Percentiles rank a stretch among this genome's conserved stretches.
phyloP scores from a whole-genome alignment of 2,797 vertebrate species.

The Ispidina picta region DNA sequence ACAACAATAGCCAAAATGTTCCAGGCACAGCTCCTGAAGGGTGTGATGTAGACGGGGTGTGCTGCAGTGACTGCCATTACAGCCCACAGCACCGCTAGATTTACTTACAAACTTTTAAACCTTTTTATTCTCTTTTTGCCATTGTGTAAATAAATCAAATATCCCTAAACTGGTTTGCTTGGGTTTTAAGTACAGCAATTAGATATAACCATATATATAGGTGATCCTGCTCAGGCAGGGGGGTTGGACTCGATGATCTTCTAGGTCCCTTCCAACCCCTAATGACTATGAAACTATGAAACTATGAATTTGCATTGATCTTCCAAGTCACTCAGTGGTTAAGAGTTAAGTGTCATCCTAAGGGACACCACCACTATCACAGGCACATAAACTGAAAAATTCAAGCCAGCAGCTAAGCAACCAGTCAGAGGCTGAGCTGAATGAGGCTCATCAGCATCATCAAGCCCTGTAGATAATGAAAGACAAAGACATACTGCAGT shows the following conservation, averaged over 20 bases:
- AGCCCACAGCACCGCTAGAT: neutral
- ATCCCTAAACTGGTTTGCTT: neutral
- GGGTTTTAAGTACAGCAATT: neutral
- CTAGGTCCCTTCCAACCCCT: too few species aligned
- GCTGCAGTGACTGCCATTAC: neutral
- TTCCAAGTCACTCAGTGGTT: neutral
- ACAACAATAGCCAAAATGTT: neutral
- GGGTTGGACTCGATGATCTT: too few species aligned
- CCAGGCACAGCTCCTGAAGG: neutral
- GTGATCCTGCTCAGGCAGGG: too few species aligned
- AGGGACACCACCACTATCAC: neutral
- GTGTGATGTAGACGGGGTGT: accelerated
- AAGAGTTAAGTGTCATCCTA: neutral
- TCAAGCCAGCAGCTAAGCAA: neutral
- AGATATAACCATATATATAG: too few species aligned
- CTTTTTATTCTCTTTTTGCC: neutral
- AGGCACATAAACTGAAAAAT: accelerated
- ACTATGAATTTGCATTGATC: accelerated
- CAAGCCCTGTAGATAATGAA: accelerated
- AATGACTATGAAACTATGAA: too few species aligned
- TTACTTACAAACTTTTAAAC: neutral
- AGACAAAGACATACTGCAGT: neutral
- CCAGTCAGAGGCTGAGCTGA: neutral
- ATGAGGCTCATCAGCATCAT: neutral
- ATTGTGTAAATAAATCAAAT: neutral